Percentiles rank a stretch among this genome's conserved stretches.
Conservation (phyloP, 1,140 invertebrate genomes). For the Wasmannia auropunctata region DNA sequence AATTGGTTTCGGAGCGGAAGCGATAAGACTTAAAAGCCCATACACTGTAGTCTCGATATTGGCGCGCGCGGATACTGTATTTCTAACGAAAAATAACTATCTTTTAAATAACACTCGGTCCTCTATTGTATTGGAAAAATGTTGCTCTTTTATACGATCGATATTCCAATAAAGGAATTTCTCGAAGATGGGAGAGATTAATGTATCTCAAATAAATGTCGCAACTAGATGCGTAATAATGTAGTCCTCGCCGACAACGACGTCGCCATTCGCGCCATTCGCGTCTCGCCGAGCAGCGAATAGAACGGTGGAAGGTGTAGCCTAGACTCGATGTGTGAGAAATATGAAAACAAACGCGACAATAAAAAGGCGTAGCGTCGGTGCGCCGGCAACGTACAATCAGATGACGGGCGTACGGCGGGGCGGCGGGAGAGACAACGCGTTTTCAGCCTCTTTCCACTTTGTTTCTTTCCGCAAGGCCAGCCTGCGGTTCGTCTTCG, state of each 20-base stretch:
- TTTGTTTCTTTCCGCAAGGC: conserved; percentile 49
- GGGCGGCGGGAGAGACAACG: not conserved
- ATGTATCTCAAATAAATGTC: not conserved
- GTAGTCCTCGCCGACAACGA: not conserved
- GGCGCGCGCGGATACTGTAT: not conserved
- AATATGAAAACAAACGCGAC: conserved; percentile 35
- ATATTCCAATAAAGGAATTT: not conserved
- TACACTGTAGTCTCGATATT: not conserved
- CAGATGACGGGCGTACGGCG: conserved; percentile 20
- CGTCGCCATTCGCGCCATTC: not conserved
- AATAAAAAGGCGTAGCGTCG: conserved; percentile 40
- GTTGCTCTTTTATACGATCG: not conserved
- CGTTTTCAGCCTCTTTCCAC: conserved; percentile 38
- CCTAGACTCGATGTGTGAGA: conserved; percentile 30
- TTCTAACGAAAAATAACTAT: not conserved
- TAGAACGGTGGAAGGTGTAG: not conserved
- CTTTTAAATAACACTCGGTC: not conserved
- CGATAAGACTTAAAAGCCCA: conserved; percentile 35
- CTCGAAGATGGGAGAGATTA: not conserved
- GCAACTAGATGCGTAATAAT: not conserved
- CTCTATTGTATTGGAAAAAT: not conserved
- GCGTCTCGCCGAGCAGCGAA: not conserved
- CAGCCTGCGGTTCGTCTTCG: conserved; percentile 48
- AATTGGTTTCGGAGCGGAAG: conserved; percentile 43
- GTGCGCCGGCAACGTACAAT: conserved; percentile 27